phyloP scores from a whole-genome alignment of 2,888 invertebrate species.

The Scrobipalpa atriplicella region DNA sequence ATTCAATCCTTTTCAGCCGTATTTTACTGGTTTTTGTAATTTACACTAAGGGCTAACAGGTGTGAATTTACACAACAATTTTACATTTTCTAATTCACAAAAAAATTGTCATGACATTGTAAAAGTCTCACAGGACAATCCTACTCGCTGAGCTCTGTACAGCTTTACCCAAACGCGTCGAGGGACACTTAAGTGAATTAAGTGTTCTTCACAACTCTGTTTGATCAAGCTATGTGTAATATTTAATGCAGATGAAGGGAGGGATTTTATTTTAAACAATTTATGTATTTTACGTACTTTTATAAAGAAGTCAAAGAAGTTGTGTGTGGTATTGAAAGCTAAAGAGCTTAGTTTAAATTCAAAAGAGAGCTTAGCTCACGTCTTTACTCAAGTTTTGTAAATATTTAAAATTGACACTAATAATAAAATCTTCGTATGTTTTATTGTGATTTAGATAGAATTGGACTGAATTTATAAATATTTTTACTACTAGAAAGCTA shows the following conservation, averaged over 20 bases:
- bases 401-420: no score
- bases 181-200: conserved; percentile 59
- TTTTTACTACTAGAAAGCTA: no score
- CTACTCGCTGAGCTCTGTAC: not conserved
- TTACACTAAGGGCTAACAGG: no score
- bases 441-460: no score
- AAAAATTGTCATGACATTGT: not conserved
- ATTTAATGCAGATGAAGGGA: conserved; percentile 24
- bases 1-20: no score
- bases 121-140: not conserved
- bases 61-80: no score
- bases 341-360: no score
- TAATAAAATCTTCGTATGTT: no score
- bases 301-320: not conserved
- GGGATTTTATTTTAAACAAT: conserved; percentile 23
- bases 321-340: not conserved
- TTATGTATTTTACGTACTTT: conserved; percentile 4
- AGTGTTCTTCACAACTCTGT: conserved; percentile 43
- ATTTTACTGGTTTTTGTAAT: not conserved
- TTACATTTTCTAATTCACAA: no score
- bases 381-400: no score
- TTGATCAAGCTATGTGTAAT: conserved; percentile 37
- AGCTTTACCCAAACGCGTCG: conserved; percentile 30
- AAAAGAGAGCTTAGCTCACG: no score
- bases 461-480: no score